Conservation (phyloP, 2,797 vertebrate species). For the Pipistrellus kuhlii region DNA sequence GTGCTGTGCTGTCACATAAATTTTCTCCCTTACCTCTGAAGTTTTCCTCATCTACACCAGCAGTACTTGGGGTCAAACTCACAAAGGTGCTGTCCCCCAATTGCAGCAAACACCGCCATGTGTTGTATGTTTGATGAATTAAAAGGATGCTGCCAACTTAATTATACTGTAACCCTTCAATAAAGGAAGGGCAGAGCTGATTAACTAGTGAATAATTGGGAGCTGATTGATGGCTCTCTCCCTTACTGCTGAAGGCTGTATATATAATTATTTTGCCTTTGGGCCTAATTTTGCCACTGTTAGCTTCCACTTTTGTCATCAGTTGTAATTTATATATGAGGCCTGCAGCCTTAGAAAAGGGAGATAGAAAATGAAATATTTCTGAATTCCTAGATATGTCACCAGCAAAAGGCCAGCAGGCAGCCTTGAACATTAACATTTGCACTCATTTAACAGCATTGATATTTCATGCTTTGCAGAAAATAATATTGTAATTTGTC, state of each 20-base stretch:
- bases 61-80: slow-evolving; percentile 87
- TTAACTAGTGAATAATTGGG: slow-evolving; percentile 94
- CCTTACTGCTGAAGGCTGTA: slow-evolving; percentile 91
- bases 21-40: slow-evolving; percentile 80
- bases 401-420: slow-evolving; percentile 88
- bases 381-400: slow-evolving; percentile 85
- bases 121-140: slow-evolving; percentile 94
- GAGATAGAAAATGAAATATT: slow-evolving; percentile 86
- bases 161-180: slow-evolving; percentile 95
- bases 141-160: slow-evolving; percentile 94
- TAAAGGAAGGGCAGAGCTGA: slow-evolving; percentile 93
- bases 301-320: slow-evolving; percentile 91
- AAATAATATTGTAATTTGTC: slow-evolving; percentile 87
- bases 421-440: slow-evolving; percentile 84
- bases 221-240: slow-evolving; percentile 92
- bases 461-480: slow-evolving; percentile 81
- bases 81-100: slow-evolving; percentile 89
- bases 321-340: slow-evolving; percentile 90
- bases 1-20: slow-evolving; percentile 73
- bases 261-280: slow-evolving; percentile 94
- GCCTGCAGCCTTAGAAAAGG: slow-evolving; percentile 86
- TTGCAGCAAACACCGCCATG: slow-evolving; percentile 90
- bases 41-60: slow-evolving; percentile 83
- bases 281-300: slow-evolving; percentile 91
- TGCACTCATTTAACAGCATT: slow-evolving; percentile 86